Evolutionary conservation across 2,888 invertebrate genomes (phyloP).

Genomic region (Andricus curvator): DNA sequence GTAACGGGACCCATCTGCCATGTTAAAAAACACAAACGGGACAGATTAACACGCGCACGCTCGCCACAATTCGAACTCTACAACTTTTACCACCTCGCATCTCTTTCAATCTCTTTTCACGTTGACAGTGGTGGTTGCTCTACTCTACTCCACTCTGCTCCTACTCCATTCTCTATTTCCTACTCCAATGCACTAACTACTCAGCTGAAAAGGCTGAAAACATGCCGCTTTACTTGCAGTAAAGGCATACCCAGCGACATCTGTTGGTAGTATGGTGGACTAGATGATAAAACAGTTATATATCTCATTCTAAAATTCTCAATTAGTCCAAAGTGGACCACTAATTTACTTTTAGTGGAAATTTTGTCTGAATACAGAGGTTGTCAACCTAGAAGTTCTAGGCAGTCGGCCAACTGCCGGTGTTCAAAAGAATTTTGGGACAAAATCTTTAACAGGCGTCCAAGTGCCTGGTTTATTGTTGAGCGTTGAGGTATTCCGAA

Average conservation of each 20-base stretch:
- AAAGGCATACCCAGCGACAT: background rate
- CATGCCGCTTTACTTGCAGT: background rate
- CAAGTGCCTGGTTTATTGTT: no score
- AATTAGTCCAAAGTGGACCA: no score
- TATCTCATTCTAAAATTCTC: no score
- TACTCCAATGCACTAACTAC: background rate
- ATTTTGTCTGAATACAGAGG: no score
- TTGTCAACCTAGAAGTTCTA: no score
- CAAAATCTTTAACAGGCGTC: no score
- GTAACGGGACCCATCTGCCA: slow-evolving; percentile 33
- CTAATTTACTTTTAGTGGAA: no score
- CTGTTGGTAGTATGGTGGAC: background rate
- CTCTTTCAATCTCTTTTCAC: background rate
- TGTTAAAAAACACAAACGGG: slow-evolving; percentile 34
- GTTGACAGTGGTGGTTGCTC: slow-evolving; percentile 24
- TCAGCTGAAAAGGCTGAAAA: background rate
- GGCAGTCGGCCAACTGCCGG: no score
- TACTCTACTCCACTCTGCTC: background rate
- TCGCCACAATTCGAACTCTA: slow-evolving; percentile 29
- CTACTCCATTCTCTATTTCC: background rate
- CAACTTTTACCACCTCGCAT: slow-evolving; percentile 37
- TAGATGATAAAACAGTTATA: background rate
- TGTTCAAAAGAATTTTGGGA: no score
- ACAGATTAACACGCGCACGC: slow-evolving; percentile 38
- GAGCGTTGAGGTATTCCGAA: no score